These are phyloP conservation scores for Sula dactylatra DNA, from an alignment of 2,113 vertebrate species.

Conservation along the genomic window DNA sequence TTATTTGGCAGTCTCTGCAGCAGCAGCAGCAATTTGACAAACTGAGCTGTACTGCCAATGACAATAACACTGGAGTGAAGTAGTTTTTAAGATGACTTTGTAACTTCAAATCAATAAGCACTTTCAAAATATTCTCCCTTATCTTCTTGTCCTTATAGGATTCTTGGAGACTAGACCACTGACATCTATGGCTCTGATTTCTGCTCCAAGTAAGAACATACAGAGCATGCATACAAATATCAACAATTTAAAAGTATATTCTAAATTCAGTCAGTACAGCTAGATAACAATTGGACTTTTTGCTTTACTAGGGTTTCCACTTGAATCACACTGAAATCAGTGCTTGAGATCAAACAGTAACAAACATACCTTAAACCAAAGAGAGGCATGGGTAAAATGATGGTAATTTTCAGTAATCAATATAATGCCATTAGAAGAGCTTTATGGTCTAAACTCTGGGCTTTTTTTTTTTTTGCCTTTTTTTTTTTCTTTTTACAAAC, in stretches of 20 bases:
- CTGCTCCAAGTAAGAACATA: background rate
- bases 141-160: background rate
- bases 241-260: background rate
- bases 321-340: background rate
- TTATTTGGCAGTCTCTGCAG: background rate
- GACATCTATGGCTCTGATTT: background rate
- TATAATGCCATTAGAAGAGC: background rate
- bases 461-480: background rate
- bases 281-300: background rate
- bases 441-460: background rate
- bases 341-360: background rate
- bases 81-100: background rate
- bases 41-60: background rate
- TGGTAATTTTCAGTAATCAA: background rate
- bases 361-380: background rate
- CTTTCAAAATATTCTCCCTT: constrained; percentile 12
- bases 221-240: background rate
- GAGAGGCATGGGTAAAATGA: background rate
- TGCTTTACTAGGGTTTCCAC: background rate
- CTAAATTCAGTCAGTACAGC: background rate
- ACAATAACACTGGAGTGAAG: background rate
- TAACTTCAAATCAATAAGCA: constrained; percentile 31
- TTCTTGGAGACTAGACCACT: background rate
- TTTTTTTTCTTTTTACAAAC: background rate
- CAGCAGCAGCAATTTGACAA: constrained; percentile 2